Base-by-base conservation (phyloP, 2,888 invertebrate genomes). In the Leptopilina myrica region DNA sequence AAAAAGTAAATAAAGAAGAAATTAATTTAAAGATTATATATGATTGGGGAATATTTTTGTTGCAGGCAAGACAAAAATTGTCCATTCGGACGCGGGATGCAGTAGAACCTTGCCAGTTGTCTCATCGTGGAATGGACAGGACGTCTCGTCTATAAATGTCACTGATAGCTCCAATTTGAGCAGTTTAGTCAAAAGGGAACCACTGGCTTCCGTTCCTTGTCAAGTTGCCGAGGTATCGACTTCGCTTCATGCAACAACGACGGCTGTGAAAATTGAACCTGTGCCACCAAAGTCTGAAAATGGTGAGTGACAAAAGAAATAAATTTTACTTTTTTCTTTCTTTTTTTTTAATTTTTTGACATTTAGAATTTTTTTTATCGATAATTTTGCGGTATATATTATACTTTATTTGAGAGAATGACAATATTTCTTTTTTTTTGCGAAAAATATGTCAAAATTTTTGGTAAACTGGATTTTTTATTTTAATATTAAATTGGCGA, bases 181-280 rank as follows among this genome's bases (percentile, higher is more conserved):
- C 81, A 93, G 94, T 76, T 93, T 94, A 86, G 94, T 95, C 79
- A 95, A 95, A 89, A 93, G 95, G 80, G 95, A 95, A 89, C 95
- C 95, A 0, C 91, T 92, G 79, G 85, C 93, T 64, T 90, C 92
- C 76, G 92, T 92, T 67, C 93, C 93, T 26, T 93, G 93, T 92
- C 93, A 93, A 93, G 92, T 95, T 90, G 88, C 95, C 90, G 94
- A 94, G 87, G 93, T 94, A 75, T 93, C 93, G 65, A 93, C 93
- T 49, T 91, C 92, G 78, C 88, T 90, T 82, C 90, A 89, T 81
- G 89, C 90, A 40, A 89, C 91, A 82, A 88, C 90, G 9, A 88
- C 88, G 49, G 94, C 94, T 12, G 92, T 93, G 81, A 95, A 95
- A 89, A 92, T 95, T 86, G 95, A 95, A 89, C 94, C 95, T 83